Evolutionary conservation across 2,888 invertebrate genomes (phyloP), one percentile per base, ranked within the genome.

Genomic region (Acleris holmiana): DNA sequence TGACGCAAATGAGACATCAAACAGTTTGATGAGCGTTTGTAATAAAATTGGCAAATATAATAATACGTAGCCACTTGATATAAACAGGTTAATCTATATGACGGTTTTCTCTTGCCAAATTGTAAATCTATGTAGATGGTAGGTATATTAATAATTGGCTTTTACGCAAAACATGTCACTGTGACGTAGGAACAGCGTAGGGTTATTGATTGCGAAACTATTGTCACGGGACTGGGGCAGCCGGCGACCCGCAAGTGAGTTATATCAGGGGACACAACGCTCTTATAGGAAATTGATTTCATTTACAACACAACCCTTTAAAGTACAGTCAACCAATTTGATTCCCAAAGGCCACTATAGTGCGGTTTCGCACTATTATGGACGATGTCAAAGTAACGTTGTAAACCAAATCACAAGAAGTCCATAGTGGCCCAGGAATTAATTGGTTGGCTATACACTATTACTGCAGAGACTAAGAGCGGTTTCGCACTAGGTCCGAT

Each of bases 1-100:
- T 54, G 64, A 64, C 58, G 58, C 40, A 54, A 64, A 58, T 51
- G 46, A 53, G 0, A 65, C 63, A 44, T 65, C 41, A 55, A 65
- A 65, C 54, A 47, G 21, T 44, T 49, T 44, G 59, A 55, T 54
- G 54, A 59, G 21, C 50, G 35, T 46, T 50, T 56, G 29, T 57
- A 57, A 4, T 49, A 19, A 65, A 65, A 54, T 65, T 55, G 49
- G 54, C 54, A 54, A 54, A 58, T 29, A 40, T 40, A 63, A 63
- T 57, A 53, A 29, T 19, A 57, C 25, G 49, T 47, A 58, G 57
- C 57, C 51, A 23, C 13, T 21, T 23, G 17, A 21, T 57, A 51
- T 35, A 51, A 57, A 29, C 35, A 21, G n/a, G 15, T 13, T 13
- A 29, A 13, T 17, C 6, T 44, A 17, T 51, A 46, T 40, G n/a